Percentiles rank a stretch among this genome's conserved stretches.
phyloP scores from a whole-genome alignment of 2,888 invertebrate species.

The Epistrophe grossulariae region DNA sequence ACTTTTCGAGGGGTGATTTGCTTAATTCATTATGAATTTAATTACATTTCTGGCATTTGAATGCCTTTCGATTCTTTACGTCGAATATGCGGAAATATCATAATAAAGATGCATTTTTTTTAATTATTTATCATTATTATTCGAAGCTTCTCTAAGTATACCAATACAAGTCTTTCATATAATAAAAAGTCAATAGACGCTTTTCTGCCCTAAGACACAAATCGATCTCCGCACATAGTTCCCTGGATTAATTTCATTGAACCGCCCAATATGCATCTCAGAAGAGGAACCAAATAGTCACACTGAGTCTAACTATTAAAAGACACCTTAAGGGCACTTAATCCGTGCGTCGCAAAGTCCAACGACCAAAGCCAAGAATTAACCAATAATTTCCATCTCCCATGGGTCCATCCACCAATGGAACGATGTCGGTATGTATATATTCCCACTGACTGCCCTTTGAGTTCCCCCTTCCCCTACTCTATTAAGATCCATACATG shows the following conservation, averaged over 20 bases:
- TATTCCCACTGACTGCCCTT: slow-evolving; percentile 42
- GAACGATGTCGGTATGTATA: slow-evolving; percentile 12
- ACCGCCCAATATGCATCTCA: slow-evolving; percentile 64
- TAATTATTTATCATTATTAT: background rate
- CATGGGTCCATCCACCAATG: slow-evolving; percentile 18
- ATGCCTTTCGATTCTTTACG: background rate
- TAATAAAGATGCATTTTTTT: background rate
- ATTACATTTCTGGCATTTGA: too few species aligned
- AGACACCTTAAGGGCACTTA: slow-evolving; percentile 62
- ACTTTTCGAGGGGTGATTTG: too few species aligned
- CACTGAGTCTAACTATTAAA: slow-evolving; percentile 41
- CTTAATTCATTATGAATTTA: too few species aligned
- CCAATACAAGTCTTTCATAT: background rate
- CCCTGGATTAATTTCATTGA: slow-evolving; percentile 67
- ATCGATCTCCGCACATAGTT: slow-evolving; percentile 52
- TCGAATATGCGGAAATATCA: background rate
- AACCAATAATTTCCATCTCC: slow-evolving; percentile 64
- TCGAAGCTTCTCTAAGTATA: background rate
- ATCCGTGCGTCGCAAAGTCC: background rate
- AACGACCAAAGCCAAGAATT: slow-evolving; percentile 39
- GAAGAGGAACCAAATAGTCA: slow-evolving; percentile 44
- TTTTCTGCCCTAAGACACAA: slow-evolving; percentile 52
- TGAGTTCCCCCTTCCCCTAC: slow-evolving; percentile 4
- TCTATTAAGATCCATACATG: slow-evolving; percentile 63
- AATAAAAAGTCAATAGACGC: slow-evolving; percentile 56